These are phyloP conservation scores for Blastobasis adustella DNA, from an alignment of 2,888 invertebrate genomes.

Conservation along the genomic window DNA sequence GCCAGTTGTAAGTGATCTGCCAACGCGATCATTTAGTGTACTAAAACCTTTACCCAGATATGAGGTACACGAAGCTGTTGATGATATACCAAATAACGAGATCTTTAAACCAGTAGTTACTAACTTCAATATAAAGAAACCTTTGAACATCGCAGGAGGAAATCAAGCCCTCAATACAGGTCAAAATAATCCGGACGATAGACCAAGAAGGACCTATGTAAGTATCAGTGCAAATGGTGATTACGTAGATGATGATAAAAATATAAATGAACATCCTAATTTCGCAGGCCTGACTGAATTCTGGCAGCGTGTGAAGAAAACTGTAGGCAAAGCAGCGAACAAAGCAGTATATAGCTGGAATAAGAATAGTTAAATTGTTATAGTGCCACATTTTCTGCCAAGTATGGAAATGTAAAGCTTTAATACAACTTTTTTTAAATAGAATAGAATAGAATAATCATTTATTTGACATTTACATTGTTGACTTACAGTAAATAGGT, in stretches of 20 bases:
- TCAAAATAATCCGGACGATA: conserved; percentile 10
- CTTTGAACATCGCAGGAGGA: conserved; percentile 28
- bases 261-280: conserved; percentile 5
- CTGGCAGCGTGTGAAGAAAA: conserved; percentile 26
- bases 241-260: conserved; percentile 15
- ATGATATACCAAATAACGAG: conserved; percentile 42
- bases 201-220: conserved; percentile 14
- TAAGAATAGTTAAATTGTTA: too few species aligned
- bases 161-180: background rate
- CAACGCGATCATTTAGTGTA: too few species aligned
- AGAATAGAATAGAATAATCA: too few species aligned
- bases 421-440: too few species aligned
- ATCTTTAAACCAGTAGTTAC: conserved; percentile 26
- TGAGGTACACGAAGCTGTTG: conserved; percentile 46
- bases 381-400: too few species aligned
- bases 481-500: too few species aligned
- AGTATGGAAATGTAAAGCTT: too few species aligned
- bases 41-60: conserved; percentile 20
- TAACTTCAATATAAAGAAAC: conserved; percentile 27
- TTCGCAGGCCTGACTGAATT: conserved; percentile 30
- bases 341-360: too few species aligned
- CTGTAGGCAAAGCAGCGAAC: conserved; percentile 19
- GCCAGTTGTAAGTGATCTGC: too few species aligned
- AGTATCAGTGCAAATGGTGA: conserved; percentile 32
- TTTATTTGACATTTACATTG: too few species aligned